Evolutionary conservation across 2,113 vertebrate species (phyloP).

Genomic region (Fregetta grallaria): DNA sequence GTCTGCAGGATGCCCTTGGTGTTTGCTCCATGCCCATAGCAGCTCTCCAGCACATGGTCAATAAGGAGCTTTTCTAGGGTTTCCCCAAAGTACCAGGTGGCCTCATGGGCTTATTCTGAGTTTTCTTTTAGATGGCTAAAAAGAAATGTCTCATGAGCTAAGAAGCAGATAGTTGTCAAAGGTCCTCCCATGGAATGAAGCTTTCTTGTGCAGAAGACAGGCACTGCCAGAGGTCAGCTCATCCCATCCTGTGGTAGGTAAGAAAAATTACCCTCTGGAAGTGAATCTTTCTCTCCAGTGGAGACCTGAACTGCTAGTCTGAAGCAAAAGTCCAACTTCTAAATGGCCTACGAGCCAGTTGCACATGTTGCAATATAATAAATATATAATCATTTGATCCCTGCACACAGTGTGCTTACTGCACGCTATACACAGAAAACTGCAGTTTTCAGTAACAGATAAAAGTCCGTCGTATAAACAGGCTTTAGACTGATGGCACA

Average conservation of each 20-base stretch:
- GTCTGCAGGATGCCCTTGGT: not conserved
- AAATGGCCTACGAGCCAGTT: not conserved
- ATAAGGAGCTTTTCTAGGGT: not conserved
- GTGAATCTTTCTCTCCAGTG: not conserved
- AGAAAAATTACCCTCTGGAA: not conserved
- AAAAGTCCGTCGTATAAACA: not conserved
- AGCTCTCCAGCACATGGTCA: not conserved
- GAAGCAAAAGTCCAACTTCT: not conserved
- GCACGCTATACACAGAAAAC: not conserved
- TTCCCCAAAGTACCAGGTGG: not conserved
- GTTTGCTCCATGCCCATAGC: not conserved
- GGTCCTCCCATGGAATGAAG: not conserved
- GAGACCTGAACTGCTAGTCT: not conserved
- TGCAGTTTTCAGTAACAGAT: not conserved
- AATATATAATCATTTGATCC: not conserved
- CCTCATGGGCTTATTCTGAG: not conserved
- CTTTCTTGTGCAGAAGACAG: not conserved
- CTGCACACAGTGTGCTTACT: not conserved
- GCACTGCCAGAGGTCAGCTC: not conserved
- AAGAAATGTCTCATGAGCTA: not conserved
- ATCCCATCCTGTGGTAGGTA: not conserved
- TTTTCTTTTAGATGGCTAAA: not conserved
- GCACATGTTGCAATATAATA: rapidly evolving
- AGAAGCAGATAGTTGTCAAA: not conserved
- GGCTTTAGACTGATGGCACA: not conserved